Percentiles rank a stretch among this genome's conserved stretches.
phyloP scores from a whole-genome alignment of 2,797 vertebrate genomes.

The Fringilla coelebs region DNA sequence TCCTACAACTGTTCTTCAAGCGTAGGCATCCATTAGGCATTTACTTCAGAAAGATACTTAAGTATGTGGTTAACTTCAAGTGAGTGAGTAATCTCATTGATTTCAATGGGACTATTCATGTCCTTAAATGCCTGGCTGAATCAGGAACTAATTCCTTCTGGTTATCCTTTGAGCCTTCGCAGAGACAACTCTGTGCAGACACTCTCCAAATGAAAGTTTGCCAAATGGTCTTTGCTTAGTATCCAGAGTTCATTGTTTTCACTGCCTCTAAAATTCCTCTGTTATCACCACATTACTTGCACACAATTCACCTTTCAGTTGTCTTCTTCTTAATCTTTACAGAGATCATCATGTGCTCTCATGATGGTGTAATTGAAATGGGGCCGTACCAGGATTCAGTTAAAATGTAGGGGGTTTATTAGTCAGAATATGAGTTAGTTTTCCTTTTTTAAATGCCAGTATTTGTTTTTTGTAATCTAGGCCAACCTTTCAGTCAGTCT shows the following conservation, averaged over 20 bases:
- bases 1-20: neutral
- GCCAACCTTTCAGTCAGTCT: neutral
- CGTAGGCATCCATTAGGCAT: neutral
- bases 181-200: neutral
- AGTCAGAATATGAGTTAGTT: neutral
- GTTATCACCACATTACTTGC: neutral
- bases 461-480: slow-evolving; percentile 16
- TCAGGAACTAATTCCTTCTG: neutral
- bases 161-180: neutral
- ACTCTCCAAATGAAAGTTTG: neutral
- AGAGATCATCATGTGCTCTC: neutral
- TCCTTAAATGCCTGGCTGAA: slow-evolving; percentile 16
- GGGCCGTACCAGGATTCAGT: neutral
- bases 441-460: neutral
- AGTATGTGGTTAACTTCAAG: slow-evolving; percentile 8
- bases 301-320: neutral
- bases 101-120: slow-evolving; percentile 11
- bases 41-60: slow-evolving; percentile 1
- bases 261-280: neutral
- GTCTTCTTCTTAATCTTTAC: neutral
- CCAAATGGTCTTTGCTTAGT: neutral
- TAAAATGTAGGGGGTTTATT: neutral
- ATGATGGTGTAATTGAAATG: slow-evolving; percentile 10
- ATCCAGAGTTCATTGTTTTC: neutral
- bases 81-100: neutral